Conservation (phyloP, 2,888 invertebrate genomes). For the Abrostola triplasia region DNA sequence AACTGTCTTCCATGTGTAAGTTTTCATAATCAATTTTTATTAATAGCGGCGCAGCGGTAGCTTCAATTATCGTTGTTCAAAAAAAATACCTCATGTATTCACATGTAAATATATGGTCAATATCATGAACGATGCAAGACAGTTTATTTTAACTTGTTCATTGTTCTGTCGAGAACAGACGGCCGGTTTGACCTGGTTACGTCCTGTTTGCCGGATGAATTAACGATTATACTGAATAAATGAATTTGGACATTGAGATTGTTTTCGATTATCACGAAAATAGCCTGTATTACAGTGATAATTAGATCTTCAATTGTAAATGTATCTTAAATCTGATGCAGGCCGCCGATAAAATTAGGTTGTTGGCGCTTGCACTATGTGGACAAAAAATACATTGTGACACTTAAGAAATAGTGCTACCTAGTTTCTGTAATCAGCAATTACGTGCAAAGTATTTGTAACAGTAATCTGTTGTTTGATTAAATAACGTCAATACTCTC, state of each 20-base stretch:
- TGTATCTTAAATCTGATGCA: neutral
- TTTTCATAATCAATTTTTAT: constrained; percentile 46
- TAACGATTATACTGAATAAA: constrained; percentile 48
- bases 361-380: too few species aligned
- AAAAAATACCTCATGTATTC: constrained; percentile 29
- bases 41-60: constrained; percentile 17
- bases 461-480: too few species aligned
- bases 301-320: neutral
- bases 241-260: constrained; percentile 32
- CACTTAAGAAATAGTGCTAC: neutral
- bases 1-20: constrained; percentile 47
- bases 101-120: constrained; percentile 61
- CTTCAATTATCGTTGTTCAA: constrained; percentile 29
- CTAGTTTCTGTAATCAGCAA: constrained; percentile 5
- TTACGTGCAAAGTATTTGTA: neutral
- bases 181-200: constrained; percentile 67
- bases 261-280: constrained; percentile 17
- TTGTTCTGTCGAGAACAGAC: constrained; percentile 70
- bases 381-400: neutral
- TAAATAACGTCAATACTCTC: too few species aligned
- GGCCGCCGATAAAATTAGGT: too few species aligned
- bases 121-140: constrained; percentile 69
- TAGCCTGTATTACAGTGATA: constrained; percentile 14
- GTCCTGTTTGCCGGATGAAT: constrained; percentile 39
- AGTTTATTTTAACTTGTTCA: constrained; percentile 78